These are phyloP conservation scores for Physocephala rufipes DNA, from an alignment of 2,888 invertebrate genomes.

Conservation along the genomic window DNA sequence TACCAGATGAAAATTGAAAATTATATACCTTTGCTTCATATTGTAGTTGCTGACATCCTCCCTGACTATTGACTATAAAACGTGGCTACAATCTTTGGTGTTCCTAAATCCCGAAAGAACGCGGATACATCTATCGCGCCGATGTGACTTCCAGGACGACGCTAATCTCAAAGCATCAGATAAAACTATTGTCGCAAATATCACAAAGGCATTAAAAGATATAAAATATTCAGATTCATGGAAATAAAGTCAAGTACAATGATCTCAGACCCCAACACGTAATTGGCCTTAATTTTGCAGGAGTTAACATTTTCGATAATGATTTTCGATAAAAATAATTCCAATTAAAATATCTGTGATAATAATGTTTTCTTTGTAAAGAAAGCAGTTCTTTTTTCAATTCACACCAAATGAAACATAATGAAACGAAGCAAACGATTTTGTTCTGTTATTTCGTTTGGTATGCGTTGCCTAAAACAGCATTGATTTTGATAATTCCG, in stretches of 20 bases:
- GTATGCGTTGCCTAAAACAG: no score
- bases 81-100: slow-evolving; percentile 66
- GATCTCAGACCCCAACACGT: no score
- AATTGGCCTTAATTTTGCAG: no score
- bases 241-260: no score
- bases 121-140: slow-evolving; percentile 65
- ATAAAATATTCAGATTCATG: slow-evolving; percentile 47
- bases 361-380: background rate
- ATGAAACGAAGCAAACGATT: no score
- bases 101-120: slow-evolving; percentile 66
- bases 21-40: background rate
- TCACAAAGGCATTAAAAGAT: slow-evolving; percentile 62
- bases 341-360: background rate
- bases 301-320: no score
- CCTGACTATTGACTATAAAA: slow-evolving; percentile 66
- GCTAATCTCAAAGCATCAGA: slow-evolving; percentile 64
- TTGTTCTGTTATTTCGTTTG: no score
- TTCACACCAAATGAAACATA: slow-evolving; percentile 6
- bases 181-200: slow-evolving; percentile 65
- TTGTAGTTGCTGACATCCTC: slow-evolving; percentile 65
- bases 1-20: background rate
- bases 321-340: background rate
- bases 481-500: no score
- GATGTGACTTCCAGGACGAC: slow-evolving; percentile 66
- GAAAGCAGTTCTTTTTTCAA: background rate